Evolutionary conservation across 2,888 invertebrate genomes (phyloP), one percentile per base, ranked within the genome.

Genomic region (Rotaria sp.): DNA sequence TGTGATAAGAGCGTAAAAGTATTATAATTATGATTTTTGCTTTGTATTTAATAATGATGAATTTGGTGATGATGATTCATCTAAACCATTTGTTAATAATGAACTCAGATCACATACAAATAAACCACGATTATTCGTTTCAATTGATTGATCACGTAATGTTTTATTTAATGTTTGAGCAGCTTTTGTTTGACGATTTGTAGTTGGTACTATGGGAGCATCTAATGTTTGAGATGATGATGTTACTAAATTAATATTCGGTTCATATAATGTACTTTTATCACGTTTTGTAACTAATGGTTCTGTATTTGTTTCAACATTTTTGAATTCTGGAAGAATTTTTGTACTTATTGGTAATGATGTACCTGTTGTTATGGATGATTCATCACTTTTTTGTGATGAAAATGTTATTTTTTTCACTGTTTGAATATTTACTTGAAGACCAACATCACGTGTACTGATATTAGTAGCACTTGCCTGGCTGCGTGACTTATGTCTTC

Each of bases 351-450:
- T 18, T n/a, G 80, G 41, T 41, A n/a, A 15, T 45, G 80, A 41
- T 80, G 80, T 41, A 13, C 45, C 11, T n/a, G 80, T 45, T 35
- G 67, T 15, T 45, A 45, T 26, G 5, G 80, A 80, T 45, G 80
- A 45, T n/a, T 80, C 80, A 45, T 41, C 80, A 41, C 13, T 80
- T 41, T 26, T 24, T n/a, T 41, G 41, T n/a, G 80, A 24, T 26
- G n/a, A 21, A 80, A 80, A 38, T n/a, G 80, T 80, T 21, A 80
- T 80, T 18, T 84, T 84, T 55, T 84, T 84, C 48, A 84, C 84
- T 84, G 84, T 84, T 45, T 50, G 50, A 52, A 84, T 84, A 84
- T 52, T 84, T 24, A 84, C 84, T 55, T 52, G 50, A 18, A 84
- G 30, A 52, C 84, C 55, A 52, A 84, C 84, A 38, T 84, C 84